Percentiles rank a stretch among this genome's conserved stretches.
Evolutionary conservation across 2,113 vertebrate species (phyloP).

Genomic region (Progne subis): DNA sequence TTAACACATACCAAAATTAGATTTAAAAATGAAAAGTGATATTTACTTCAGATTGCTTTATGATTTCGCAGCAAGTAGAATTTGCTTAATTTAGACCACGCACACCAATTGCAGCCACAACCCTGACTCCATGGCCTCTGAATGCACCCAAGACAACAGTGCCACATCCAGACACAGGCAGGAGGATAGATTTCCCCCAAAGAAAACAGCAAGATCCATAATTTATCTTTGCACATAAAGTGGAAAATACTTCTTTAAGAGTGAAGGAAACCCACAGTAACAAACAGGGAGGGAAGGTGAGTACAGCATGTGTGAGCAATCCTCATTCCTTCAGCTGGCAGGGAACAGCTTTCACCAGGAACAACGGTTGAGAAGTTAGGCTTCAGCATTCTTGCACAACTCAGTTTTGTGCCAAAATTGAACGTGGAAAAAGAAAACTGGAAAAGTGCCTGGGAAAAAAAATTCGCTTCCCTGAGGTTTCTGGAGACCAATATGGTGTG

Average conservation of each 20-base stretch:
- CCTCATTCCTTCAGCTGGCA: accelerated
- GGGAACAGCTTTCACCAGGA: neutral
- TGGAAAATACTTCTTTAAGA: neutral
- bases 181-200: neutral
- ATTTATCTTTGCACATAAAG: neutral
- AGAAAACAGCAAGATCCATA: neutral
- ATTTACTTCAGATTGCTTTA: neutral
- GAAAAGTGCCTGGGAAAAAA: neutral
- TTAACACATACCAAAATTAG: neutral
- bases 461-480: neutral
- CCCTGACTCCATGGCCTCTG: neutral
- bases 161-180: neutral
- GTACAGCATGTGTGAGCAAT: accelerated
- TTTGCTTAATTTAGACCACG: neutral
- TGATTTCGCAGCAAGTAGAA: neutral
- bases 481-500: neutral
- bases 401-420: neutral
- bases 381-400: neutral
- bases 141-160: neutral
- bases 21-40: neutral
- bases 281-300: no score
- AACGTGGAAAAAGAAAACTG: neutral
- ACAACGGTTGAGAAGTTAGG: neutral
- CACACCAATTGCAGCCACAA: neutral
- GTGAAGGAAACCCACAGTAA: neutral